phyloP scores from a whole-genome alignment of 2,888 invertebrate genomes.

The Sesia bembeciformis region DNA sequence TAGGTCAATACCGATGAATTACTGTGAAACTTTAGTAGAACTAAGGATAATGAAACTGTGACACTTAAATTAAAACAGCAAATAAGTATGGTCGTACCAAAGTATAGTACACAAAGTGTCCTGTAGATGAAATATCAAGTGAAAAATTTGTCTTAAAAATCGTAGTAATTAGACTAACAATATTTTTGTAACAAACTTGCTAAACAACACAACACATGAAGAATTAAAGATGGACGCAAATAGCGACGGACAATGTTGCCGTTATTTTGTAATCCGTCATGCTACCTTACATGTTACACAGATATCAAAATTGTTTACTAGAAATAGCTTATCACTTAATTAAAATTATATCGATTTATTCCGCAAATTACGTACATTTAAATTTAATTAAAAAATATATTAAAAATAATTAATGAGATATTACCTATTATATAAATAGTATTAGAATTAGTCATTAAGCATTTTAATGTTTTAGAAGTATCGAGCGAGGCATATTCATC shows the following conservation, averaged over 20 bases:
- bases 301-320: too few species aligned
- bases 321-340: too few species aligned
- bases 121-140: background rate
- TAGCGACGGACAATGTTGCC: slow-evolving; percentile 57
- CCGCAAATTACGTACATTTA: too few species aligned
- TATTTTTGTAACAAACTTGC: slow-evolving; percentile 44
- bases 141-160: background rate
- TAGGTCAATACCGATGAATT: slow-evolving; percentile 64
- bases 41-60: slow-evolving; percentile 63
- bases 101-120: background rate
- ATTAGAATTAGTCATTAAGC: too few species aligned
- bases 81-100: slow-evolving; percentile 17
- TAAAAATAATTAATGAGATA: too few species aligned
- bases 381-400: too few species aligned
- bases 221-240: slow-evolving; percentile 72
- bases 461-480: too few species aligned
- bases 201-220: slow-evolving; percentile 68
- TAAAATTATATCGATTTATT: too few species aligned
- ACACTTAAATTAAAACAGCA: slow-evolving; percentile 49
- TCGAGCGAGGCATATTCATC: too few species aligned
- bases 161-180: slow-evolving; percentile 9
- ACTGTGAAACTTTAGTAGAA: slow-evolving; percentile 60
- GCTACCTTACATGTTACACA: background rate
- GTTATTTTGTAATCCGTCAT: slow-evolving; percentile 23
- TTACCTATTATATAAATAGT: too few species aligned